These are phyloP conservation scores for Phaedon cochleariae DNA, from an alignment of 2,888 invertebrate genomes.

Conservation along the genomic window DNA sequence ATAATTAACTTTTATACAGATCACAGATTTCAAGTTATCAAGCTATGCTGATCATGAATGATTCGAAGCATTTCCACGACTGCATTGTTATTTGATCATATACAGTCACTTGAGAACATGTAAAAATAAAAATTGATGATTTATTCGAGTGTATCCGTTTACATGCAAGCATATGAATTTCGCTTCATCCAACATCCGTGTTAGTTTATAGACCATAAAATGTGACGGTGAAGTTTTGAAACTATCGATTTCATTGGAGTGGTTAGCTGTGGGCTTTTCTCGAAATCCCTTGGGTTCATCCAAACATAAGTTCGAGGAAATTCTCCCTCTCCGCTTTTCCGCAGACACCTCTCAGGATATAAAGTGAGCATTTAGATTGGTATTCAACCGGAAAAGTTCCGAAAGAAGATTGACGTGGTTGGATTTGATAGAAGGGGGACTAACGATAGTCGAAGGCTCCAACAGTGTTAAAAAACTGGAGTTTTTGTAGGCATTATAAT, in stretches of 20 bases:
- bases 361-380: not conserved
- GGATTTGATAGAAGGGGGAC: not conserved
- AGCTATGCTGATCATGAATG: no score
- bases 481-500: no score
- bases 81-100: no score
- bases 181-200: slow-evolving; percentile 49
- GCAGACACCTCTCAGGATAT: not conserved
- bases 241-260: slow-evolving; percentile 55
- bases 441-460: not conserved
- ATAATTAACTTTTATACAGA: no score
- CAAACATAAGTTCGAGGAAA: slow-evolving; percentile 26
- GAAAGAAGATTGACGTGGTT: not conserved
- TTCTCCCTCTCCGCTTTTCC: slow-evolving; percentile 1
- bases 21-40: no score
- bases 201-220: slow-evolving; percentile 58
- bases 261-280: slow-evolving; percentile 35
- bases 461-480: no score
- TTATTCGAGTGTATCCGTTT: slow-evolving; percentile 42
- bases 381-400: not conserved
- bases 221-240: slow-evolving; percentile 54
- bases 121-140: not conserved
- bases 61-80: no score
- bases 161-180: slow-evolving; percentile 51
- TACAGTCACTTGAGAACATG: no score
- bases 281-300: slow-evolving; percentile 35